Conservation (phyloP, 2,113 vertebrate species). For the Mellivora capensis region DNA sequence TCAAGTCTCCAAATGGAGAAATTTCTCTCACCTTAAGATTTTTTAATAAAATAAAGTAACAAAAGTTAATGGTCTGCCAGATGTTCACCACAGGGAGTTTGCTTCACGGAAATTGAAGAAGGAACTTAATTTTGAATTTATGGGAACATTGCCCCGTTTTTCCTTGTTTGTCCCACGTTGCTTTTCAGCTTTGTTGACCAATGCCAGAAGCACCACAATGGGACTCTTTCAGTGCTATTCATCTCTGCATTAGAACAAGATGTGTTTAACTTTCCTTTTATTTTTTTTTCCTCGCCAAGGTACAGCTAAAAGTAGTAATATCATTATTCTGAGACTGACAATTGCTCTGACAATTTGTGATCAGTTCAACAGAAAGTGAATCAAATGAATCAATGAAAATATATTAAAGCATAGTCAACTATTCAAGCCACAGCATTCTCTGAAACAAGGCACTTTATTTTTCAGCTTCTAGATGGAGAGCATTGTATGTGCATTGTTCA, state of each 20-base stretch:
- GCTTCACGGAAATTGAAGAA: constrained; percentile 66
- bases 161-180: constrained; percentile 38
- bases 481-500: background rate
- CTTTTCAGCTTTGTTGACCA: constrained; percentile 38
- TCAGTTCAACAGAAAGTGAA: constrained; percentile 23
- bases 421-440: background rate
- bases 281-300: background rate
- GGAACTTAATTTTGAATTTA: constrained; percentile 78
- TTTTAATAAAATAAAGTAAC: constrained; percentile 70
- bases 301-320: background rate
- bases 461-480: background rate
- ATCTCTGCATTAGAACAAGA: constrained; percentile 50
- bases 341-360: constrained; percentile 16
- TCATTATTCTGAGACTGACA: constrained; percentile 28
- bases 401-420: constrained; percentile 3
- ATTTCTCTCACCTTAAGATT: constrained; percentile 46
- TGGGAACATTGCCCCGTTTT: constrained; percentile 41
- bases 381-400: background rate
- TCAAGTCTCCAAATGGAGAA: constrained; percentile 1
- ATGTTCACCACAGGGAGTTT: constrained; percentile 58
- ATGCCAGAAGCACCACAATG: constrained; percentile 15
- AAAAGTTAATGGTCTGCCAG: constrained; percentile 61
- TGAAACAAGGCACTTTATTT: background rate
- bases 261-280: constrained; percentile 25
- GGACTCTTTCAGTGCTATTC: constrained; percentile 38